Base-by-base conservation (phyloP, 2,797 vertebrate species). In the Ctenosaura bakeri region DNA sequence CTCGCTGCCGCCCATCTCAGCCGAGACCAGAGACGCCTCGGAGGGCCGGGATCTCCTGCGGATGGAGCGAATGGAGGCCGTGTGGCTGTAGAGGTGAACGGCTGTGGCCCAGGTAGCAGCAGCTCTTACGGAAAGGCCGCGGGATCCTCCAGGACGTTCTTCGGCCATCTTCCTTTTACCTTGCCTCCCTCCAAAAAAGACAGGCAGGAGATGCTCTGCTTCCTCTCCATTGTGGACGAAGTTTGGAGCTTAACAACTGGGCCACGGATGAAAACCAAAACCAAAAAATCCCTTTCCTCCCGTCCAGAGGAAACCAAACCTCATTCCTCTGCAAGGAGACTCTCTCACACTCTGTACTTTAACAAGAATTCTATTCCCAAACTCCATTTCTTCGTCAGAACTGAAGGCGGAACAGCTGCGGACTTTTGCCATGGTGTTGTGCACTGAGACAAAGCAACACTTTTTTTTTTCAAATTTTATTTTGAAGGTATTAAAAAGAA, bases 401-500 rank as follows among this genome's bases (percentile, higher is more conserved):
- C 62, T 22, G 14, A 22, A 64, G 62, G 20, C 6, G 14, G 62
- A 64, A 13, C 66, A 13, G 66, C 66, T 18, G 0, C 0, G 0
- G 6, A 29, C 26, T 10, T 90, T 69, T 81, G 54, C n/a, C 59
- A 38, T 32, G 73, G 88, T n/a, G 90, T 81, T 88, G 38, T 80
- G 97, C 97, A 95, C 96, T 96, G 96, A 96, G 96, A 97, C 90
- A 50, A 38, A 96, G 86, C 96, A 77, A 38, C 66, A 6, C 10
- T 69, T 32, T 32, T 69, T 13, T 32, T 32, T 32, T 69, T 32
- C 29, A 83, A 26, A 8, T 1, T 54, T 98, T 97, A 97, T 97
- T 97, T 88, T 92, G 96, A 95, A 93, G 95, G 93, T 96, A 94
- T 95, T 96, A 93, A 96, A 95, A 97, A 96, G 90, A 89, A 95